Base-by-base conservation (phyloP, 37 sponge, comb jelly and placozoan genomes). In the Halichondria panicea region DNA sequence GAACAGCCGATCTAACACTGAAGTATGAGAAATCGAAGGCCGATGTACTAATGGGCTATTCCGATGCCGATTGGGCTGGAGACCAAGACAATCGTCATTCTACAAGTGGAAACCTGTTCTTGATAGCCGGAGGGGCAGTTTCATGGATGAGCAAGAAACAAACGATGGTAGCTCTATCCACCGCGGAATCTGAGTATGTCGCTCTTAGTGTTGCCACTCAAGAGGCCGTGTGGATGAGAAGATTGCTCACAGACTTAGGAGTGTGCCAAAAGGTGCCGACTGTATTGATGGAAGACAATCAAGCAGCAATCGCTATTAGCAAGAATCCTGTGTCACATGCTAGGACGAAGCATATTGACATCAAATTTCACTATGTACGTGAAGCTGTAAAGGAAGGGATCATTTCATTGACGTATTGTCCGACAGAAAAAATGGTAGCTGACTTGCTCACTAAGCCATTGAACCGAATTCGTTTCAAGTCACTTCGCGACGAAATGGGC, bases 61-160 rank as follows among this genome's bases (percentile, higher is more conserved):
- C 72, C 53, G 79, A 85, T 77, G 78, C 79, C 31, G 86, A 85
- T 35, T 85, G 70, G 79, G 79, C 74, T n/a, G 73, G 72, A 28
- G 79, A 77, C 40, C 22, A 25, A 42, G 78, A 85, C 65, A 63
- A 85, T 74, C 7, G 79, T 52, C 79, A 78, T 42, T 78, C 86
- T 4, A 84, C 72, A 50, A 71, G 72, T 71, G 85, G 78, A 37
- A 68, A 84, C 43, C 30, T 84, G 35, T 84, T 84, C 46, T 24
- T 76, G 13, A 55, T 83, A 43, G 43, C 56, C 30, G 84, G 76
- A 54, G 76, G 84, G 40, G 59, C 84, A 45, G 54, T 83, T 22
- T 75, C 76, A 35, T 83, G 84, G 84, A 28, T 81, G 21, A 81
- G 81, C 45, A 54, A 80, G 46, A 80, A 80, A 55, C 81, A 80